These are phyloP conservation scores for Echinarachnius parma DNA, from an alignment of 53 echinoderm and acorn worm genomes.

Conservation along the genomic window DNA sequence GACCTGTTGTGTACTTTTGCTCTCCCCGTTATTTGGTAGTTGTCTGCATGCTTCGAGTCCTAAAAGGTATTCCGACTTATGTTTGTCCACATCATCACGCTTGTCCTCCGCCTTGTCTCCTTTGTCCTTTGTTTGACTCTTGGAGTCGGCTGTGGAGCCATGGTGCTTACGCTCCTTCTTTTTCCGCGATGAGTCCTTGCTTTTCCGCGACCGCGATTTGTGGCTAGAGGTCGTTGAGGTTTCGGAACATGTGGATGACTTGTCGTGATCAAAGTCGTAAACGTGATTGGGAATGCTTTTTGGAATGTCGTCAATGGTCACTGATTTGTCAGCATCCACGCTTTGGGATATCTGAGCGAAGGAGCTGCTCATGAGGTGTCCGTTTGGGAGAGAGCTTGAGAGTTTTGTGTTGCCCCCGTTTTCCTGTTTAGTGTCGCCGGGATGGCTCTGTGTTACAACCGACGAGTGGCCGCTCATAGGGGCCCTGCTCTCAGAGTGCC, in stretches of 20 bases:
- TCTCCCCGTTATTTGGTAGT: constrained; percentile 24
- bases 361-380: constrained; percentile 68
- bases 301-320: constrained; percentile 93
- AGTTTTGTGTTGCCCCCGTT: constrained; percentile 29
- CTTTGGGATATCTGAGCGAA: constrained; percentile 44
- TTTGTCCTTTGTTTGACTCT: constrained; percentile 66
- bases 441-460: background rate
- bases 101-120: constrained; percentile 24
- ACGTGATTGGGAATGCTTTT: constrained; percentile 95
- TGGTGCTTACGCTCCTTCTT: constrained; percentile 68
- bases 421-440: constrained; percentile 25
- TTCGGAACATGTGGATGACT: constrained; percentile 94
- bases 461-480: background rate
- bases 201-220: constrained; percentile 55
- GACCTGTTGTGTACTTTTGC: constrained; percentile 51
- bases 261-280: constrained; percentile 90
- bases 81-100: constrained; percentile 1
- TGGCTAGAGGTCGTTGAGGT: constrained; percentile 79
- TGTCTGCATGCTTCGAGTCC: constrained; percentile 28
- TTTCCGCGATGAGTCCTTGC: constrained; percentile 62
- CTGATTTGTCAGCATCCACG: constrained; percentile 57
- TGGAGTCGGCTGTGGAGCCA: constrained; percentile 54
- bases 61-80: constrained; percentile 21
- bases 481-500: constrained; percentile 60
- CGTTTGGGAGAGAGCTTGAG: constrained; percentile 78